Conservation (phyloP, 2,797 vertebrate species). For the Neostethus bicornis region DNA sequence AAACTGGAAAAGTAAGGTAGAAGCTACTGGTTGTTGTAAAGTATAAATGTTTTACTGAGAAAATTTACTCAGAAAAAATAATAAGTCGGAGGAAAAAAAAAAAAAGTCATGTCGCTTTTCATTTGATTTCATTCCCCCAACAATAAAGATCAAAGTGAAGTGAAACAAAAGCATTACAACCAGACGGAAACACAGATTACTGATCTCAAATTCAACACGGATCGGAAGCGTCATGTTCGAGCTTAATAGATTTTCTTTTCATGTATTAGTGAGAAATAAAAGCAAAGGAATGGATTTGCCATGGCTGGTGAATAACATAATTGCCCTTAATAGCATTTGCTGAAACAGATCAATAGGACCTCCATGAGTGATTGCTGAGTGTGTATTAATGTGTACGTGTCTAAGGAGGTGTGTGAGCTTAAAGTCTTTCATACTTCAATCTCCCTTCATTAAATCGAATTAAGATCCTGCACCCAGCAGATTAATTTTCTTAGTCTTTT, state of each 20-base stretch:
- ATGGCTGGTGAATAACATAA: slow-evolving; percentile 71
- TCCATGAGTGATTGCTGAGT: slow-evolving; percentile 56
- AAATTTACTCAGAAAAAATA: slow-evolving; percentile 15
- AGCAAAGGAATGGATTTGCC: slow-evolving; percentile 77
- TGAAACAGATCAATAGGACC: slow-evolving; percentile 77
- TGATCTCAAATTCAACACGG: slow-evolving; percentile 60
- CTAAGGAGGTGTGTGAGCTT: slow-evolving; percentile 54
- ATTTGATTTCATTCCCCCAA: slow-evolving; percentile 22
- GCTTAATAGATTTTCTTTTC: slow-evolving; percentile 74
- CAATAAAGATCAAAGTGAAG: slow-evolving; percentile 43
- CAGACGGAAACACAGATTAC: slow-evolving; percentile 67
- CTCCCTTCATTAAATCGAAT: slow-evolving; percentile 79
- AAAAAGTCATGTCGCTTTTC: slow-evolving; percentile 16
- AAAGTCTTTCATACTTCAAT: slow-evolving; percentile 71
- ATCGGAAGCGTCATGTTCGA: slow-evolving; percentile 72
- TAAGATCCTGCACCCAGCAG: slow-evolving; percentile 79
- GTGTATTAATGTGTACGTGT: slow-evolving; percentile 58
- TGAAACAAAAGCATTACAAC: slow-evolving; percentile 53
- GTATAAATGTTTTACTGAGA: slow-evolving; percentile 6
- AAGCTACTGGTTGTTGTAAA: slow-evolving; percentile 1
- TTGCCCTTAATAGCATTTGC: slow-evolving; percentile 75
- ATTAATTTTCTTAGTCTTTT: slow-evolving; percentile 75
- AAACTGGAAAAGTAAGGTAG: slow-evolving; percentile 1
- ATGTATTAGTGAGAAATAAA: slow-evolving; percentile 69
- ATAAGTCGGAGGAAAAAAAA: slow-evolving; percentile 14